A percentile compares a stretch with the other conserved stretches of the same genome.
These are phyloP conservation scores for Maconellicoccus hirsutus DNA, from an alignment of 1,140 invertebrate species.

Conservation along the genomic window DNA sequence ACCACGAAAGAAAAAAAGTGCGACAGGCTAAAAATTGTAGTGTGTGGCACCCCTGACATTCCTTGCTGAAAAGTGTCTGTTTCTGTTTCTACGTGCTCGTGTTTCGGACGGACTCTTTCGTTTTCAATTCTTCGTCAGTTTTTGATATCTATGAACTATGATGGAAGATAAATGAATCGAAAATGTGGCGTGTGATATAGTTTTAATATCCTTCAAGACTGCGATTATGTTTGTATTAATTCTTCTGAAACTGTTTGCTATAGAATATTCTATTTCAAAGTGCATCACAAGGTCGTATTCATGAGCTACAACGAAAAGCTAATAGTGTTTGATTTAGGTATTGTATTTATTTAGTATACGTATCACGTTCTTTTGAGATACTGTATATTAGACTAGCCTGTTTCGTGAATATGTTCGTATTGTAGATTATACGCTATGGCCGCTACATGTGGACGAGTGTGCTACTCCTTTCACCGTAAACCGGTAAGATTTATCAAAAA, in stretches of 20 bases:
- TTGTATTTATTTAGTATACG: not conserved
- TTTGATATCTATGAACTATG: too few relatives aligned
- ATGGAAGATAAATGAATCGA: too few relatives aligned
- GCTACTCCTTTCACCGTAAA: constrained; percentile 50
- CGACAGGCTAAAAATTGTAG: too few relatives aligned
- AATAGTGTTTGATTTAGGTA: constrained; percentile 10
- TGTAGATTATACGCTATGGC: constrained; percentile 64
- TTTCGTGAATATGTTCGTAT: not conserved
- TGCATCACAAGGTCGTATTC: not conserved
- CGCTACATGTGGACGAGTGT: constrained; percentile 61
- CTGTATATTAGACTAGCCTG: too few relatives aligned
- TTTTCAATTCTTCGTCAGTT: too few relatives aligned
- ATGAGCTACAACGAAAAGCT: constrained; percentile 6
- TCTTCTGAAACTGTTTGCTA: not conserved
- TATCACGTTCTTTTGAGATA: not conserved
- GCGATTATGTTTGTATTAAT: not conserved
- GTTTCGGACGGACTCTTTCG: too few relatives aligned
- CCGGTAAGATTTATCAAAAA: constrained; percentile 29
- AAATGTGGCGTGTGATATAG: too few relatives aligned
- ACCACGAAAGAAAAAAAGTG: too few relatives aligned
- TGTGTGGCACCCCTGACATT: too few relatives aligned
- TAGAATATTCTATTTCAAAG: not conserved
- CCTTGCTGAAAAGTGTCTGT: too few relatives aligned
- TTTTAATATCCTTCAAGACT: too few relatives aligned
- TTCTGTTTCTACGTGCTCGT: too few relatives aligned